Percentiles rank a stretch among this genome's conserved stretches.
These are phyloP conservation scores for Rhea americana DNA, from an alignment of 2,113 vertebrate species.

Conservation along the genomic window DNA sequence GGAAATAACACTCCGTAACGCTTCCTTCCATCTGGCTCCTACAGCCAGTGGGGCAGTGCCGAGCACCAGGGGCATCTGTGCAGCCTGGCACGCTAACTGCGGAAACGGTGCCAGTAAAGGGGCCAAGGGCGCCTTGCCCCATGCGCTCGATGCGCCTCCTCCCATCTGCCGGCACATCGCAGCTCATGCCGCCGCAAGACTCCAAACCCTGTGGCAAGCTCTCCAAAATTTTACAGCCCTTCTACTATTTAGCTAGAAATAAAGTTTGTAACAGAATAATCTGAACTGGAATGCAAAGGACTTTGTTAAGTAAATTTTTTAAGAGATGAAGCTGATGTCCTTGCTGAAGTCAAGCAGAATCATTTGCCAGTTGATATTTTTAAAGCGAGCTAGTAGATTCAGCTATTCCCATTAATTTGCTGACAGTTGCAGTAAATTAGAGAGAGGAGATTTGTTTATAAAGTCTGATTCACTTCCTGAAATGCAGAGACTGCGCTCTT, in stretches of 20 bases:
- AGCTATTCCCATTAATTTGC: not conserved
- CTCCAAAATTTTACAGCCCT: not conserved
- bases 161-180: fast-evolving
- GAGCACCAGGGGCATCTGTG: not conserved
- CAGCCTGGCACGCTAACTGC: not conserved
- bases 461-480: slow-evolving; percentile 32
- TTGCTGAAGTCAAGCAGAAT: not conserved
- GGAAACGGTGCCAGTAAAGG: not conserved
- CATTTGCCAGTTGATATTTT: not conserved
- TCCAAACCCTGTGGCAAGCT: not conserved
- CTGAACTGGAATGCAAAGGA: not conserved
- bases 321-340: not conserved
- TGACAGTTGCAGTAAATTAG: not conserved
- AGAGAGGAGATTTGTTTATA: not conserved
- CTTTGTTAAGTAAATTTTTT: not conserved
- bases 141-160: not conserved
- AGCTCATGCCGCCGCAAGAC: not conserved
- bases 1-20: not conserved
- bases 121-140: not conserved
- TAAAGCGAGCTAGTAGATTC: not conserved
- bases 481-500: not conserved
- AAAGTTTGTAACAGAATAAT: not conserved
- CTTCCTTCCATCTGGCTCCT: not conserved
- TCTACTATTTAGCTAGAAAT: not conserved
- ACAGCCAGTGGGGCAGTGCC: not conserved